phyloP scores from a whole-genome alignment of 1,140 invertebrate genomes.

The Oscheius sp. region DNA sequence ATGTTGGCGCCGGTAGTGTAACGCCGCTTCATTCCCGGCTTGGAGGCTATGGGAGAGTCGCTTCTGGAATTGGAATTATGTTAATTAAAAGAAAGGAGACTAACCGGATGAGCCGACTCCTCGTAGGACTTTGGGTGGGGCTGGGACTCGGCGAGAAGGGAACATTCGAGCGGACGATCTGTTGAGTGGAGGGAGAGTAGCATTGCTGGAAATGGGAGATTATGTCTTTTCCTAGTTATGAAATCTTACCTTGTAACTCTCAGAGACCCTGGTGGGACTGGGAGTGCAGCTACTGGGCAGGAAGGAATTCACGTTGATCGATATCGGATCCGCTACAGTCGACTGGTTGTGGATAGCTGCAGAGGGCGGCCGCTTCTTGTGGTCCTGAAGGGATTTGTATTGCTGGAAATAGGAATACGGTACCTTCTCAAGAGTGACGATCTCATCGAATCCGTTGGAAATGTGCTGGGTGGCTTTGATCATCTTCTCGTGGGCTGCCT shows the following conservation, averaged over 20 bases:
- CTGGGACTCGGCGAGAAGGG: slow-evolving; percentile 46
- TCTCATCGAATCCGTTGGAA: slow-evolving; percentile 35
- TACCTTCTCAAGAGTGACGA: neutral
- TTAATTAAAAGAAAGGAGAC: neutral
- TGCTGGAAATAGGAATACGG: too few relatives aligned
- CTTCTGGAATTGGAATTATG: neutral
- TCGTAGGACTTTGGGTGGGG: slow-evolving; percentile 41
- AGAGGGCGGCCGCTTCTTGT: too few relatives aligned
- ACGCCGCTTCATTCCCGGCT: neutral
- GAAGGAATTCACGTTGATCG: slow-evolving; percentile 31
- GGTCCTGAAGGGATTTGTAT: too few relatives aligned
- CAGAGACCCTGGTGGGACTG: slow-evolving; percentile 29
- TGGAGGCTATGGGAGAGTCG: neutral
- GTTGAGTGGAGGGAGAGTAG: slow-evolving; percentile 44
- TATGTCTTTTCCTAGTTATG: neutral
- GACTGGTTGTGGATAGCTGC: neutral
- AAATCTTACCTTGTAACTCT: slow-evolving; percentile 17
- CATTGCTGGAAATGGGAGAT: slow-evolving; percentile 23
- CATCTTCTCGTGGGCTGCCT: slow-evolving; percentile 36
- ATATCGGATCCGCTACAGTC: slow-evolving; percentile 27
- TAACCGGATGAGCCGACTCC: slow-evolving; percentile 34
- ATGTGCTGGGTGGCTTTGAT: slow-evolving; percentile 33
- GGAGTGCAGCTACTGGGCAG: slow-evolving; percentile 33
- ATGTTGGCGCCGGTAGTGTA: neutral
- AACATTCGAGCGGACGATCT: slow-evolving; percentile 40